phyloP scores from a whole-genome alignment of 2,113 vertebrate species.

The Spea multiplicata region DNA sequence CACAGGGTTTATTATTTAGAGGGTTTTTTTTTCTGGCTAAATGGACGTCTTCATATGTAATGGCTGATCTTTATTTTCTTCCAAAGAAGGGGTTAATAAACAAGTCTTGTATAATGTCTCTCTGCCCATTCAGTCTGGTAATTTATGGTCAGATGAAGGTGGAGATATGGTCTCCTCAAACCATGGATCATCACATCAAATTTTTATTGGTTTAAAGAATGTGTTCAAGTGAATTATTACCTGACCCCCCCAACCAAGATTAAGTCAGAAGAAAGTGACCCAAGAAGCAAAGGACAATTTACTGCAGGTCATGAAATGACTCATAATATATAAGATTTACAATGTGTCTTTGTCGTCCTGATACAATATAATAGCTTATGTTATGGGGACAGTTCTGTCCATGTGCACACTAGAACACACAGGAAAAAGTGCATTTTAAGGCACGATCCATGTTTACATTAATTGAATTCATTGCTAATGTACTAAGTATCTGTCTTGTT shows the following conservation, averaged over 20 bases:
- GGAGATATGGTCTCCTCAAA: slow-evolving; percentile 10
- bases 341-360: slow-evolving; percentile 13
- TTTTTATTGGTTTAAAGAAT: slow-evolving; percentile 47
- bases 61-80: neutral
- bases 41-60: too few species aligned
- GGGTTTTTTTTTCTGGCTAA: too few species aligned
- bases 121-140: neutral
- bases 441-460: too few species aligned
- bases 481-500: too few species aligned
- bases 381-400: neutral
- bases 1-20: too few species aligned
- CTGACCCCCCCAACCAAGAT: slow-evolving; percentile 41
- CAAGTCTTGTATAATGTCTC: neutral
- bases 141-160: slow-evolving; percentile 22
- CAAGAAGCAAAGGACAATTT: slow-evolving; percentile 35
- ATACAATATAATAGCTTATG: slow-evolving; percentile 35
- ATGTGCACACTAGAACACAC: neutral
- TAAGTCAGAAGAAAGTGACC: slow-evolving; percentile 48
- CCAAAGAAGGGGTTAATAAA: slow-evolving; percentile 7
- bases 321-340: slow-evolving; percentile 43
- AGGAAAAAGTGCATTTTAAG: neutral
- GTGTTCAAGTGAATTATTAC: slow-evolving; percentile 37
- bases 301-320: slow-evolving; percentile 28
- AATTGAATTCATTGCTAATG: too few species aligned
- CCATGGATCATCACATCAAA: slow-evolving; percentile 43